These are phyloP conservation scores for Carduelis carduelis DNA, from an alignment of 2,797 vertebrate species.

Conservation along the genomic window DNA sequence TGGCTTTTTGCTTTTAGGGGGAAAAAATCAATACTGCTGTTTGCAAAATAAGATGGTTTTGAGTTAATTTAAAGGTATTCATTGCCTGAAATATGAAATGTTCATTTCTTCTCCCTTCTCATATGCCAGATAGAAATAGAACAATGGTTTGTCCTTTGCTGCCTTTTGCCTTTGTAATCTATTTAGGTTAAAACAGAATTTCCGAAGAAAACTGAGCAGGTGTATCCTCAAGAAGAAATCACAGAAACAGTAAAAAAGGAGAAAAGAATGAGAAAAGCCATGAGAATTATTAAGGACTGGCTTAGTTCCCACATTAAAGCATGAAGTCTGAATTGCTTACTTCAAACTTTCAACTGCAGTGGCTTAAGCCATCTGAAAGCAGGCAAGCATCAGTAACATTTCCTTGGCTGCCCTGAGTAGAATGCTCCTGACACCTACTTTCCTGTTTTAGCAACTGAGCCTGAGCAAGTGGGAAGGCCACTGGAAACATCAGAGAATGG, in stretches of 20 bases:
- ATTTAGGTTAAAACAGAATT: neutral
- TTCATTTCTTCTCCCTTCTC: neutral
- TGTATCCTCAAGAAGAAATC: neutral
- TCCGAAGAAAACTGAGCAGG: neutral
- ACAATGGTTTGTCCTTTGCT: neutral
- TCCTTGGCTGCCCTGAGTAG: neutral
- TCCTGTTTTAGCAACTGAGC: neutral
- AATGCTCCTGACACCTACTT: neutral
- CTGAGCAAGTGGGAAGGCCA: neutral
- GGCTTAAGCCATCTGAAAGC: neutral
- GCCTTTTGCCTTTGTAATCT: neutral
- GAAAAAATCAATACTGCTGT: neutral
- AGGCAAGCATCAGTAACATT: neutral
- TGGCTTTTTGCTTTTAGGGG: neutral
- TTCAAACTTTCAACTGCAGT: neutral
- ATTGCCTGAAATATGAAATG: neutral
- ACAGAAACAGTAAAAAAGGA: neutral
- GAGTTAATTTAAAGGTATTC: neutral
- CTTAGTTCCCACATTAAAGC: neutral
- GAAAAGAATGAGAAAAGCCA: neutral
- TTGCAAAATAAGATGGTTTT: neutral
- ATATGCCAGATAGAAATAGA: neutral
- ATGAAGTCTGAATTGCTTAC: neutral
- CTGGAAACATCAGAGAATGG: neutral
- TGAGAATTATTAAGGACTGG: neutral